Conservation (phyloP, 1,140 invertebrate species). For the Epicauta chinensis region DNA sequence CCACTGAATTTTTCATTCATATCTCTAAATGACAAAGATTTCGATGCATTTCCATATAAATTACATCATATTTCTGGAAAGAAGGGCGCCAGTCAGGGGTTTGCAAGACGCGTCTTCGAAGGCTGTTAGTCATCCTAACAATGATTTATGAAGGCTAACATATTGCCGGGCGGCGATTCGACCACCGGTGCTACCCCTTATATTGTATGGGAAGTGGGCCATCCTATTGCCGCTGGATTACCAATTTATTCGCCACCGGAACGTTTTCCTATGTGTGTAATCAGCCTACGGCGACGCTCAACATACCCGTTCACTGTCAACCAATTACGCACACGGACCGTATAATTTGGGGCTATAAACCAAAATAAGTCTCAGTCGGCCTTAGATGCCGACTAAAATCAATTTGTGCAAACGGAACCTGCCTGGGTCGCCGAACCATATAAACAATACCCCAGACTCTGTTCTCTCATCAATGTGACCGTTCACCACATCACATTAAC, state of each 20-base stretch:
- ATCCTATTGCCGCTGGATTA: slow-evolving; percentile 11
- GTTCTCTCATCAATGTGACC: no score
- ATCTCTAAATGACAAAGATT: slow-evolving; percentile 60
- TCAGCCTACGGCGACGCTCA: slow-evolving; percentile 30
- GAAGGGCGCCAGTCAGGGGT: slow-evolving; percentile 30
- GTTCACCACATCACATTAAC: no score
- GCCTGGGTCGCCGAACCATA: no score
- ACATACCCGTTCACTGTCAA: slow-evolving; percentile 23
- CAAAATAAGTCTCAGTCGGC: slow-evolving; percentile 28
- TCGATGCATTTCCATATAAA: slow-evolving; percentile 61
- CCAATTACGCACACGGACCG: slow-evolving; percentile 33
- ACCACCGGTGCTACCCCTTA: slow-evolving; percentile 23
- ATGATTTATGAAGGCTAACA: slow-evolving; percentile 44
- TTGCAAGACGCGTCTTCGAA: slow-evolving; percentile 35
- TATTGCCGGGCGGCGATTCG: slow-evolving; percentile 37
- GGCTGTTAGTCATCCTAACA: slow-evolving; percentile 44
- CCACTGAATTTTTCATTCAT: slow-evolving; percentile 53
- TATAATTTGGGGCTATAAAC: slow-evolving; percentile 40
- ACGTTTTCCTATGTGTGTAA: slow-evolving; percentile 21
- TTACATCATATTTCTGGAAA: slow-evolving; percentile 62
- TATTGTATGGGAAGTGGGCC: slow-evolving; percentile 21
- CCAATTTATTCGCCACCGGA: slow-evolving; percentile 5
- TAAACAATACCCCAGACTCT: no score
- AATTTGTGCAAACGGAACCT: slow-evolving; percentile 13
- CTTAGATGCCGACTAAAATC: slow-evolving; percentile 6